Evolutionary conservation across 1,140 invertebrate species (phyloP).

Genomic region (Pseudachorutes palmiensis): DNA sequence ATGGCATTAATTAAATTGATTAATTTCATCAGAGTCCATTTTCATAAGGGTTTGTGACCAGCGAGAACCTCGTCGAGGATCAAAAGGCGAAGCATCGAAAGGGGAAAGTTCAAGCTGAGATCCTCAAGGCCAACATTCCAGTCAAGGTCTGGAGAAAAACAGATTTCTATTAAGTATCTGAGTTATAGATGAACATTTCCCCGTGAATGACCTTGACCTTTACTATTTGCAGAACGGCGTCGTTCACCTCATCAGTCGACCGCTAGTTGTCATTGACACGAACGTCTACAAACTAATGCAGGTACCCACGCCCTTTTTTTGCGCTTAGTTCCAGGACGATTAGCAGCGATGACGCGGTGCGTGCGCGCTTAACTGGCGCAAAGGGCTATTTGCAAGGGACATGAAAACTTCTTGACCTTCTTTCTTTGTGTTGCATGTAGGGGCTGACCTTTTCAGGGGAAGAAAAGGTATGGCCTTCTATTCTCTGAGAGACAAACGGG

Average conservation of each 20-base stretch:
- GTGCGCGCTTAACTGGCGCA: no score
- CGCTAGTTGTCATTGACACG: slow-evolving; percentile 79
- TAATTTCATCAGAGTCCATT: background rate
- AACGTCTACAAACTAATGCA: slow-evolving; percentile 73
- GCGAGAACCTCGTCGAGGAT: slow-evolving; percentile 60
- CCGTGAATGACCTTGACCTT: no score
- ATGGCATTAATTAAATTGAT: background rate
- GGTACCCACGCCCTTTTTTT: slow-evolving; percentile 44
- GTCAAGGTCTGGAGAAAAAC: slow-evolving; percentile 54
- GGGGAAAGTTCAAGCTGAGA: slow-evolving; percentile 75
- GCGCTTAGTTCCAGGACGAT: no score
- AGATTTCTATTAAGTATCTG: no score
- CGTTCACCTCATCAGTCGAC: slow-evolving; percentile 80
- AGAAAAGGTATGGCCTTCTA: slow-evolving; percentile 2
- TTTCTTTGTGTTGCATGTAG: slow-evolving; percentile 12
- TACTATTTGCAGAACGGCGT: slow-evolving; percentile 76
- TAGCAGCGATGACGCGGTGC: no score
- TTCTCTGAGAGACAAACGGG: background rate
- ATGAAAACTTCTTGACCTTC: background rate
- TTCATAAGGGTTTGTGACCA: slow-evolving; percentile 73
- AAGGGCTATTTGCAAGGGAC: no score
- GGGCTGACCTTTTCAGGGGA: slow-evolving; percentile 7
- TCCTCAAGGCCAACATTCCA: slow-evolving; percentile 83
- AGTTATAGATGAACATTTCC: no score
- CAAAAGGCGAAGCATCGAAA: slow-evolving; percentile 63